Evolutionary conservation across 1,140 invertebrate species (phyloP).

Genomic region (Drosophila ohnishii): DNA sequence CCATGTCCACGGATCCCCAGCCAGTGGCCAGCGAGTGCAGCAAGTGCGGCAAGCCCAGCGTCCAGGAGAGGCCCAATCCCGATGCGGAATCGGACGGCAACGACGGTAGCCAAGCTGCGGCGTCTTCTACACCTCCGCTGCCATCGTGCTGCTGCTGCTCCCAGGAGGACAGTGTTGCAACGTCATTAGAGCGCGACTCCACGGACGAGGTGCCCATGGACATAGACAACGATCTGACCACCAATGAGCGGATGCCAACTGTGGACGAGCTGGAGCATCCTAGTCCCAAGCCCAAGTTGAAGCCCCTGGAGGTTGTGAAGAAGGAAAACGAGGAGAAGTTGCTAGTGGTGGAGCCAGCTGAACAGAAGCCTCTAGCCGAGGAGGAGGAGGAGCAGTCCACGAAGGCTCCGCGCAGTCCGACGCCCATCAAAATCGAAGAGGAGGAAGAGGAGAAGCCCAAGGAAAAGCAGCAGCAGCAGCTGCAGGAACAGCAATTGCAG

Average conservation of each 20-base stretch:
- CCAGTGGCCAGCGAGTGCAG: conserved; percentile 26
- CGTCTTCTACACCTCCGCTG: background rate
- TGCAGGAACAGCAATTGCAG: background rate
- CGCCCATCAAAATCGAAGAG: conserved; percentile 24
- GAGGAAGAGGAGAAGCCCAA: conserved; percentile 1
- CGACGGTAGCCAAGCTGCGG: background rate
- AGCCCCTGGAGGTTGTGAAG: conserved; percentile 1
- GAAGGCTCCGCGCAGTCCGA: background rate
- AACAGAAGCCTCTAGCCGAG: background rate
- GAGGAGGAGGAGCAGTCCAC: background rate
- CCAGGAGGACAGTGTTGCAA: background rate
- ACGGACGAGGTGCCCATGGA: conserved; percentile 40
- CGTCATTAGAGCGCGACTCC: background rate
- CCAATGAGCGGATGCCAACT: conserved; percentile 51
- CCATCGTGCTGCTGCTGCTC: conserved; percentile 1
- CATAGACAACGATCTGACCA: conserved; percentile 55
- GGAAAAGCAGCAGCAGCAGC: conserved; percentile 4
- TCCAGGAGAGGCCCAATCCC: background rate
- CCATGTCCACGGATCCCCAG: conserved; percentile 34
- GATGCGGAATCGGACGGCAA: conserved; percentile 6
- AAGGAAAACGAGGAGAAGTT: conserved; percentile 3
- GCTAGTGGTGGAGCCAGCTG: background rate
- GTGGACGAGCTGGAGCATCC: conserved; percentile 43
- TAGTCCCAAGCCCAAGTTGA: background rate
- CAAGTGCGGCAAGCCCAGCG: conserved; percentile 31